Base-by-base conservation (phyloP, 2,113 vertebrate genomes). In the Notarius quadriscutis region DNA sequence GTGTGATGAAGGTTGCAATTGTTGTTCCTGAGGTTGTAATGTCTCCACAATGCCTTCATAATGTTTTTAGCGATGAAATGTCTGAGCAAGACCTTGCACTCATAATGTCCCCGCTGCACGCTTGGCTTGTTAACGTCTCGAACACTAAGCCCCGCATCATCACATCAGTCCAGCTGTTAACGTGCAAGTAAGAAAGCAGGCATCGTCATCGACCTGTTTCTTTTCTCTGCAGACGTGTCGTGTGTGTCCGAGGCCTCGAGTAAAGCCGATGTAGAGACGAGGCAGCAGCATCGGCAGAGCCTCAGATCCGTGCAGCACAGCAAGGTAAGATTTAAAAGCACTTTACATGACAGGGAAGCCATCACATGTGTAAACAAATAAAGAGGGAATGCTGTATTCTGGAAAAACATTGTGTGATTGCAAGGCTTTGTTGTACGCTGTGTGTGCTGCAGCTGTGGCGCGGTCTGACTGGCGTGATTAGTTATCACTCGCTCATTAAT, bases 291-390 rank as follows among this genome's bases (percentile, higher is more conserved):
- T 87, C 87, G 89, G 67, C 92, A 88, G 53, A 71, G 89, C 89
- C 93, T 91, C 88, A 92, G 92, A 90, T 89, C 92, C 14, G 92
- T 94, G 72, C 94, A 94, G 85, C 93, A 93, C 92, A 94, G 94
- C 92, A 94, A 95, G 95, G 95, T 95, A 93, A 90, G 93, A 84
- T n/a, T 75, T 7, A 17, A 50, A 34, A 55, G 1, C 5, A 12
- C 7, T 27, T 25, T 34, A n/a, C 15, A 22, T 34, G 20, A 34
- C 8, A 4, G 1, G 41, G 57, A 87, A 71, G 2, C 30, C 80
- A 6, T 71, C 69, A 41, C 41, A 41, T 41, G 41, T 41, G 41
- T 4, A 41, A 41, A 41, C 41, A 41, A 41, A 41, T 41, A 41
- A 41, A 41, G 3, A 41, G 41, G 41, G 41, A 41, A 41, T 41